Percentiles rank a stretch among this genome's conserved stretches.
These are phyloP conservation scores for Volucella bombylans DNA, from an alignment of 2,888 invertebrate species.

Conservation along the genomic window DNA sequence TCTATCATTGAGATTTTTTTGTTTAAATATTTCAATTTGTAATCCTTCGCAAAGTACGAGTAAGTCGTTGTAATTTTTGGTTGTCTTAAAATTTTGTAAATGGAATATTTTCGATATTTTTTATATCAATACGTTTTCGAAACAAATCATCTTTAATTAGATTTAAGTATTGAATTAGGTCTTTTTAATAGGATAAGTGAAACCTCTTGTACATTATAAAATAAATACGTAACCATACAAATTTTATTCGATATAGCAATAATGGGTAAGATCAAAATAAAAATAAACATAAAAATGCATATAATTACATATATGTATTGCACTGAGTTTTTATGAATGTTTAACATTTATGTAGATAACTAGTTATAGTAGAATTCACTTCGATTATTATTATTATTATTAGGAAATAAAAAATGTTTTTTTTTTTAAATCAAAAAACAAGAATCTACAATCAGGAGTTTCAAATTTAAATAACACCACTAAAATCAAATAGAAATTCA, in stretches of 20 bases:
- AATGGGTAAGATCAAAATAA: slow-evolving; percentile 46
- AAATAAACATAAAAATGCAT: slow-evolving; percentile 43
- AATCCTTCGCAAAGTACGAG: too few relatives aligned
- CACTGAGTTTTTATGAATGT: slow-evolving; percentile 73
- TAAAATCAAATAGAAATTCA: slow-evolving; percentile 67
- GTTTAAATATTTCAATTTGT: too few relatives aligned
- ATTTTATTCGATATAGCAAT: slow-evolving; percentile 60
- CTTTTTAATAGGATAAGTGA: slow-evolving; percentile 7
- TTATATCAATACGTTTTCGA: slow-evolving; percentile 8
- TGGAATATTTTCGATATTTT: not conserved
- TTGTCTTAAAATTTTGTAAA: too few relatives aligned
- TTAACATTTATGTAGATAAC: slow-evolving; percentile 64
- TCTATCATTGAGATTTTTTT: too few relatives aligned
- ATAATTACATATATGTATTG: slow-evolving; percentile 58
- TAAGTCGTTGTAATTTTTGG: too few relatives aligned
- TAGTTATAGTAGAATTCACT: slow-evolving; percentile 54
- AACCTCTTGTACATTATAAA: slow-evolving; percentile 48
- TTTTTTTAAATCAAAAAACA: slow-evolving; percentile 26
- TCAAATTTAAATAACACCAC: slow-evolving; percentile 68
- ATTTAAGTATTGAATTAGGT: slow-evolving; percentile 5
- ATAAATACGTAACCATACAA: slow-evolving; percentile 72
- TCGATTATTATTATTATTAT: not conserved
- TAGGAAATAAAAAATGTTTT: slow-evolving; percentile 39
- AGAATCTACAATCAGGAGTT: slow-evolving; percentile 76
- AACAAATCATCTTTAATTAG: slow-evolving; percentile 18